A percentile compares a stretch with the other conserved stretches of the same genome.
These are phyloP conservation scores for Nemurella pictetii DNA, from an alignment of 2,888 invertebrate genomes.

Conservation along the genomic window DNA sequence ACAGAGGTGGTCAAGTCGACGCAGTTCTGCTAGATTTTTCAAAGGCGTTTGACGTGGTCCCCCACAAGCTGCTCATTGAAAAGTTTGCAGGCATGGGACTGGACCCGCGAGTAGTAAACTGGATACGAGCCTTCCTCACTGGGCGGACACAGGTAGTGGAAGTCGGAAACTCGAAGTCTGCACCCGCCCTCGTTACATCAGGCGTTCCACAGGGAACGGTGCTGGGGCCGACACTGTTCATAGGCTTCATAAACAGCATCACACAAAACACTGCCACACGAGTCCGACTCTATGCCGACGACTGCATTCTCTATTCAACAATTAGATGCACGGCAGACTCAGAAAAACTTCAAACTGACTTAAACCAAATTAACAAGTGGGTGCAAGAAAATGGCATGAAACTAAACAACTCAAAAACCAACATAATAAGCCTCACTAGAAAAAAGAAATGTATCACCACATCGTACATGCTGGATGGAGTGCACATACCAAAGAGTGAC, in stretches of 20 bases:
- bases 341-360: neutral
- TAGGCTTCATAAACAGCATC: neutral
- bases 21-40: constrained; percentile 1
- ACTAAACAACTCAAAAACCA: neutral
- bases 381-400: constrained; percentile 10
- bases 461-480: neutral
- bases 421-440: neutral
- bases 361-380: neutral
- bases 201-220: neutral
- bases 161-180: neutral
- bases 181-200: neutral
- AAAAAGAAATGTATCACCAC: neutral
- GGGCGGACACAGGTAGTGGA: neutral
- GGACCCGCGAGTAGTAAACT: neutral
- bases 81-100: neutral
- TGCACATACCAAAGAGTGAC: neutral
- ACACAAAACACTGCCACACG: neutral
- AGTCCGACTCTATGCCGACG: neutral
- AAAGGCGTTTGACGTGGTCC: constrained; percentile 1
- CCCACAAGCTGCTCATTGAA: constrained; percentile 2
- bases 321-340: neutral
- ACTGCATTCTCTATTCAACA: neutral
- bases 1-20: neutral
- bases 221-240: neutral
- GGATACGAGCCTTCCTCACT: neutral